Conservation (phyloP, 2,797 vertebrate species). For the Mus spretus region DNA sequence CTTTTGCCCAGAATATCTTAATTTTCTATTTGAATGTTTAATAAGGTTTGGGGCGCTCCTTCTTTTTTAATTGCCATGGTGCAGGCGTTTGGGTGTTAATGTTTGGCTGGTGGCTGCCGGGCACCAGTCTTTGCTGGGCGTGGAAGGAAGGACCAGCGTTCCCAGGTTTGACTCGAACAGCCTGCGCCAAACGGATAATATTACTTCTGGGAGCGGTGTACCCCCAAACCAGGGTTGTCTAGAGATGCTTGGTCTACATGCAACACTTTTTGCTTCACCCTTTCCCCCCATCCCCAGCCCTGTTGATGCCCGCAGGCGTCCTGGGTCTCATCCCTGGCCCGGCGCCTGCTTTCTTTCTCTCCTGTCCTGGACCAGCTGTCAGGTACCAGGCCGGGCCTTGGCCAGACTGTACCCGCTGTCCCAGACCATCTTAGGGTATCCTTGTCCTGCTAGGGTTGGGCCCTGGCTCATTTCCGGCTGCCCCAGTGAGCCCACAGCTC, state of each 20-base stretch:
- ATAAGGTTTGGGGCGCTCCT: slow-evolving; percentile 77
- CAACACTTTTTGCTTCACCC: not conserved
- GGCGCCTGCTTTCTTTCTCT: not conserved
- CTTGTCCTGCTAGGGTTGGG: not conserved
- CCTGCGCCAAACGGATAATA: not conserved
- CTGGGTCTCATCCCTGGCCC: not conserved
- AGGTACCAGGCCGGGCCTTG: not conserved
- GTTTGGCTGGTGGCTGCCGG: slow-evolving; percentile 70
- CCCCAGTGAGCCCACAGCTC: slow-evolving; percentile 19
- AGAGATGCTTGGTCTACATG: not conserved
- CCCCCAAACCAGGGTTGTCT: not conserved
- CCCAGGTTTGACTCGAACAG: not conserved
- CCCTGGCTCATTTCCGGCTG: slow-evolving; percentile 50
- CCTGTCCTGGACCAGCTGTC: not conserved
- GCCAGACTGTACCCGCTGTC: not conserved
- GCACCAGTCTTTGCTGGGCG: not conserved
- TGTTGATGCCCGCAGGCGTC: not conserved
- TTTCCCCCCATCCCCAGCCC: not conserved
- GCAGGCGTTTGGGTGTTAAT: slow-evolving; percentile 81
- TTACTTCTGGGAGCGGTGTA: not conserved
- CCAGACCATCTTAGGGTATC: not conserved
- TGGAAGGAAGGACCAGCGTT: not conserved
- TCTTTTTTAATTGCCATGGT: slow-evolving; percentile 55
- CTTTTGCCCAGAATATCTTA: slow-evolving; percentile 87
- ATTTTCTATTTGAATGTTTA: slow-evolving; percentile 87